These are phyloP conservation scores for Leptarthrus brevirostris DNA, from an alignment of 2,888 invertebrate genomes.

Conservation along the genomic window DNA sequence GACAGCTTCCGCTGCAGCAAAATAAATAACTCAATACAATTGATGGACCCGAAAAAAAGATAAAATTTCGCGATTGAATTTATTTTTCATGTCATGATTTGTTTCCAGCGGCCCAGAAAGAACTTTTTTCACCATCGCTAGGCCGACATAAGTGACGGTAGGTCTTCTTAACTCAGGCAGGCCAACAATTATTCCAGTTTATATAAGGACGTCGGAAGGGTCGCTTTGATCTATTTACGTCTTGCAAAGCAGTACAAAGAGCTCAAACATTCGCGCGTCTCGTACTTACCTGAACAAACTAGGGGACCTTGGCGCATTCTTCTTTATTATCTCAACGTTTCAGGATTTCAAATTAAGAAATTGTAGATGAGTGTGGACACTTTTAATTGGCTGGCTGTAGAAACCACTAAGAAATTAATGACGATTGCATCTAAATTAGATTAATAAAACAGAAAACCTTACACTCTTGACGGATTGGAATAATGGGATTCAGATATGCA, in stretches of 20 bases:
- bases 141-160: slow-evolving; percentile 39
- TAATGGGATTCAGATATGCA: too few relatives aligned
- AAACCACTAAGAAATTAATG: too few relatives aligned
- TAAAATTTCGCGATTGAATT: slow-evolving; percentile 46
- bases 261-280: not conserved
- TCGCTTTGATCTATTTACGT: slow-evolving; percentile 42
- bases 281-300: not conserved
- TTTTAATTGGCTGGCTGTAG: too few relatives aligned
- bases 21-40: slow-evolving; percentile 43
- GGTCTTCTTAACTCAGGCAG: slow-evolving; percentile 32
- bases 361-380: too few relatives aligned
- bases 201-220: slow-evolving; percentile 29
- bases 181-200: slow-evolving; percentile 31
- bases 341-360: not conserved
- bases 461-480: too few relatives aligned
- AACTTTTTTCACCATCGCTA: slow-evolving; percentile 26
- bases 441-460: too few relatives aligned
- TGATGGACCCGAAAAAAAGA: slow-evolving; percentile 41
- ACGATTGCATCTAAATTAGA: too few relatives aligned
- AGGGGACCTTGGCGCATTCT: not conserved
- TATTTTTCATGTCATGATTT: slow-evolving; percentile 37
- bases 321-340: not conserved
- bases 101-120: not conserved
- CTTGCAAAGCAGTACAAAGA: slow-evolving; percentile 1
- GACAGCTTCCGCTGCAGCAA: slow-evolving; percentile 41